Conservation (phyloP, 2,797 vertebrate genomes). For the Benthosema pterotum region DNA sequence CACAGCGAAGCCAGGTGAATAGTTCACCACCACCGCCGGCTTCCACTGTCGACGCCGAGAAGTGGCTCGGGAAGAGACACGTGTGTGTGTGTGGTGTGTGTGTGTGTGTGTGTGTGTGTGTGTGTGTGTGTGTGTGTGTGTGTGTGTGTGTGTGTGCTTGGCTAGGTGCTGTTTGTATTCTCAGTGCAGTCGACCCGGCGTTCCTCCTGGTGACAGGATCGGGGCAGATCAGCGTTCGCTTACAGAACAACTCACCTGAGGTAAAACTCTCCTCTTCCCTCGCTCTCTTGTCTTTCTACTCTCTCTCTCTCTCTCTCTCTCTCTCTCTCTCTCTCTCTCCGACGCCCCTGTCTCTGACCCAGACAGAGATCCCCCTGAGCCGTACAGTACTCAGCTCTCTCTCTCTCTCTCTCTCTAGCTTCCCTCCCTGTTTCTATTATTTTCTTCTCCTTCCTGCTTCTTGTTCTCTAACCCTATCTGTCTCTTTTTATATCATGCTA, state of each 20-base stretch:
- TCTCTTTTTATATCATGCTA: constrained; percentile 70
- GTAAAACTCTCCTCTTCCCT: constrained; percentile 66
- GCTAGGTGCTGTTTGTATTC: constrained; percentile 68
- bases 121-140: constrained; percentile 5
- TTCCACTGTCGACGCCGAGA: constrained; percentile 59
- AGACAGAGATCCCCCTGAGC: constrained; percentile 73
- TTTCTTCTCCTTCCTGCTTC: constrained; percentile 37
- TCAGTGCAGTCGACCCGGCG: constrained; percentile 48
- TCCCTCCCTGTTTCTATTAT: constrained; percentile 5
- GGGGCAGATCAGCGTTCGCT: constrained; percentile 54
- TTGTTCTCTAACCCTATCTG: constrained; percentile 67
- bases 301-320: constrained; percentile 5
- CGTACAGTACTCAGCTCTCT: constrained; percentile 54
- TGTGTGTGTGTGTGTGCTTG: constrained; percentile 21
- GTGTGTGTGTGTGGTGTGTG: constrained; percentile 4
- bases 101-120: not conserved
- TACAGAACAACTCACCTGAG: constrained; percentile 78
- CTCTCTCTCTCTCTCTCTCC: constrained; percentile 29
- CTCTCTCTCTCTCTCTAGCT: constrained; percentile 55
- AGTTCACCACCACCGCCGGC: constrained; percentile 76
- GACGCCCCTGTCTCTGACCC: constrained; percentile 65
- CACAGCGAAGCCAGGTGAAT: constrained; percentile 78
- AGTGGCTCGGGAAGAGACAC: constrained; percentile 43
- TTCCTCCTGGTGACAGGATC: constrained; percentile 63
- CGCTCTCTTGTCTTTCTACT: constrained; percentile 52